Base-by-base conservation (phyloP, 2,888 invertebrate species). In the Diploptera punctata region DNA sequence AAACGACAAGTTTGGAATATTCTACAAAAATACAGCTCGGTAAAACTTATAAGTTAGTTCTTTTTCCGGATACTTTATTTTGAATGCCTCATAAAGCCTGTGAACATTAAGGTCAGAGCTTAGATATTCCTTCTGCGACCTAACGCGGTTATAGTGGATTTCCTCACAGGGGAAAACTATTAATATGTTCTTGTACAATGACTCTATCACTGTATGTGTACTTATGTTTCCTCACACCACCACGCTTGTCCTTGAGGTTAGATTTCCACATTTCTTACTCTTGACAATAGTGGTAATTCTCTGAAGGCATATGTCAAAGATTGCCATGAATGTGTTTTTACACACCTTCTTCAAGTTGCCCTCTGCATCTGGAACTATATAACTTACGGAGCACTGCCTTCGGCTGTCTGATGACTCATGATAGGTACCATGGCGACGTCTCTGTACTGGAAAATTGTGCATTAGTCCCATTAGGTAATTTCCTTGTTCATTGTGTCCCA, bases 381-480 rank as follows among this genome's bases (percentile, higher is more conserved):
- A 49, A 49, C 49, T 49, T 49, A n/a, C 49, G n/a, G 49, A 13
- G n/a, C n/a, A n/a, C n/a, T n/a, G n/a, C n/a, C 49, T 49, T 49
- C n/a, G 7, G n/a, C 49, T 49, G 7, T 49, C 49, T 49, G 49
- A 7, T n/a, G 18, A n/a, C 4, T 49, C 49, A n/a, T 49, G 4
- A 49, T 49, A 49, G 49, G 7, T 49, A 13, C 49, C 18, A 49
- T 49, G 49, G 10, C 18, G 49, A 49, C 18, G 49, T 49, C 49
- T 49, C 10, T 49, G 7, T 49, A 49, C 49, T 49, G 49, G 49
- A 49, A 49, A n/a, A n/a, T 13, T 18, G 18, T 49, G 7, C 10
- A 49, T 49, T n/a, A 49, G n/a, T 49, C 49, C 49, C 49, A 49
- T 49, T 49, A 49, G 49, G n/a, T 49, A 49, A n/a, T 49, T 49